Evolutionary conservation across 2,797 vertebrate genomes (phyloP).

Genomic region (Ctenosaura bakeri): DNA sequence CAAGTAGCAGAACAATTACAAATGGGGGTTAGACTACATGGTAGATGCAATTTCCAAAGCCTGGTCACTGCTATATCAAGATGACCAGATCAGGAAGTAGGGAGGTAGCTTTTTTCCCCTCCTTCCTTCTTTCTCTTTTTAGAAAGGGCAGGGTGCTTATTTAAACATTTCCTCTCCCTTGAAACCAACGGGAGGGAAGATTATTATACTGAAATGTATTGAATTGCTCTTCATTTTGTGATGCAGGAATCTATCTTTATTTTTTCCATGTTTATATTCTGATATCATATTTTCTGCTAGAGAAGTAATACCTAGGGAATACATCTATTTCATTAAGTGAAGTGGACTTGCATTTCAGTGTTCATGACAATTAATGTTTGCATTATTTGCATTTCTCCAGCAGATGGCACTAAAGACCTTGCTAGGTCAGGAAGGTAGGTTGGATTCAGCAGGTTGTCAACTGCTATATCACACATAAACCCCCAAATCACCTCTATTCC

Average conservation of each 20-base stretch:
- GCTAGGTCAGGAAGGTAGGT: background rate
- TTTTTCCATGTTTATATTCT: too few relatives aligned
- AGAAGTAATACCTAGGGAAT: too few relatives aligned
- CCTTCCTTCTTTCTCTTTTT: background rate
- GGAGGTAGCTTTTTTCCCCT: too few relatives aligned
- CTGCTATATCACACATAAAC: too few relatives aligned
- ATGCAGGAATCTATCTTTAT: too few relatives aligned
- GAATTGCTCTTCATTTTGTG: too few relatives aligned
- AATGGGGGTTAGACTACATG: background rate
- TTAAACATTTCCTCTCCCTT: background rate
- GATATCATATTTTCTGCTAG: too few relatives aligned
- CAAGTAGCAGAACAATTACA: background rate
- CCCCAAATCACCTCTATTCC: too few relatives aligned
- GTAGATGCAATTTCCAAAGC: background rate
- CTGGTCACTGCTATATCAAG: background rate
- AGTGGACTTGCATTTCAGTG: background rate
- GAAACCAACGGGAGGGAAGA: background rate
- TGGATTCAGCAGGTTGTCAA: background rate
- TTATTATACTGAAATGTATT: too few relatives aligned
- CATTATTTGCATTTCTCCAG: slow-evolving; percentile 54
- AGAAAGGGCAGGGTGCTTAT: background rate
- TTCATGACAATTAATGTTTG: slow-evolving; percentile 13
- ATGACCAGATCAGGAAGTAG: background rate
- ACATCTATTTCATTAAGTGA: too few relatives aligned
- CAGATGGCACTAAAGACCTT: slow-evolving; percentile 72